phyloP scores from a whole-genome alignment of 1,140 invertebrate genomes.

The Drosophila dunni region DNA sequence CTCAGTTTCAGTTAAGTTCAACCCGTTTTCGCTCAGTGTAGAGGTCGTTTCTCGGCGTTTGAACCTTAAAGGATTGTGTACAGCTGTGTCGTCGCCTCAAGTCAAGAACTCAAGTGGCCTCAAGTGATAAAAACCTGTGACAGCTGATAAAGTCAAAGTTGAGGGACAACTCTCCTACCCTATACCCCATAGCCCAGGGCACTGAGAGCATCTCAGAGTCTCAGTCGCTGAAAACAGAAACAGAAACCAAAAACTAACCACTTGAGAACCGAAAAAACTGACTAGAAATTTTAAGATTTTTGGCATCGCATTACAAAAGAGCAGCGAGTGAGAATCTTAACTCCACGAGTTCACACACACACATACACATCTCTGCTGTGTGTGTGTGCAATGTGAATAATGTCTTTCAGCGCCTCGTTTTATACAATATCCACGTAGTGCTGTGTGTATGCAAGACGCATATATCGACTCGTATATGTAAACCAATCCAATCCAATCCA shows the following conservation, averaged over 20 bases:
- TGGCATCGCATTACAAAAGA: constrained; percentile 73
- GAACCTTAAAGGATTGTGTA: neutral
- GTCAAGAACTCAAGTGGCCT: constrained; percentile 52
- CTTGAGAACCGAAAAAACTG: constrained; percentile 34
- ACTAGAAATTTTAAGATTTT: constrained; percentile 59
- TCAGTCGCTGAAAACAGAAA: neutral
- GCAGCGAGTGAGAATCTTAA: constrained; percentile 11
- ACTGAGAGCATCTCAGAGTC: neutral
- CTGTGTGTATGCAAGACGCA: constrained; percentile 34
- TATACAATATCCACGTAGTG: constrained; percentile 52
- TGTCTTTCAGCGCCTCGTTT: constrained; percentile 78
- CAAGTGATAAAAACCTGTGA: constrained; percentile 65
- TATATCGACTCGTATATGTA: constrained; percentile 48
- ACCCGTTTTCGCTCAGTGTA: neutral
- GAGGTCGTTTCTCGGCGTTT: neutral
- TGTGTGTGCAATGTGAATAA: constrained; percentile 76
- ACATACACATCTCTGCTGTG: neutral
- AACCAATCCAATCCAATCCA: constrained; percentile 39
- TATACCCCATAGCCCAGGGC: neutral
- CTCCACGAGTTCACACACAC: constrained; percentile 25
- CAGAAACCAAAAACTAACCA: constrained; percentile 20
- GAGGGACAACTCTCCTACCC: neutral
- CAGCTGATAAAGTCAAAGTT: constrained; percentile 66
- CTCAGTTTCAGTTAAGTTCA: too few species aligned
- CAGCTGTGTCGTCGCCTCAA: constrained; percentile 5